Evolutionary conservation across 2,113 vertebrate genomes (phyloP).

Genomic region (Marmota monax): DNA sequence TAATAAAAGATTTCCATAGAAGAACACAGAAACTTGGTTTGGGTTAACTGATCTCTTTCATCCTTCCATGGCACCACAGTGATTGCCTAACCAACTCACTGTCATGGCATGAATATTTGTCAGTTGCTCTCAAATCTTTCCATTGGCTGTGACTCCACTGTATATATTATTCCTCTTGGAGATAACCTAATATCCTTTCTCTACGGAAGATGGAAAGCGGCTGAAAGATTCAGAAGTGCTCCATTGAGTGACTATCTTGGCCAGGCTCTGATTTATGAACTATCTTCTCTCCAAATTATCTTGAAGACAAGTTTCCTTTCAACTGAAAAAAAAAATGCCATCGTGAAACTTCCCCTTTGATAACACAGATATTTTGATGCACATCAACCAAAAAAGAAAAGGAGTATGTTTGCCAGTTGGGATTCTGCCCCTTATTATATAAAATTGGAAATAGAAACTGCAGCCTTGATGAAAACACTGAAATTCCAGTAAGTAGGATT

Average conservation of each 20-base stretch:
- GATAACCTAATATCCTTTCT: conserved; percentile 14
- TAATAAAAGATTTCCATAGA: neutral
- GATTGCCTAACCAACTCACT: conserved; percentile 37
- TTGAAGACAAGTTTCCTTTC: conserved; percentile 62
- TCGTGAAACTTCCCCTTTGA: conserved; percentile 56
- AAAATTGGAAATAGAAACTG: conserved; percentile 87
- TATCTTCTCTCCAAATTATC: conserved; percentile 51
- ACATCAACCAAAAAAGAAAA: conserved; percentile 72
- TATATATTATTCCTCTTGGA: neutral
- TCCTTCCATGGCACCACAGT: conserved; percentile 50
- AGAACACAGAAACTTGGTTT: conserved; percentile 60
- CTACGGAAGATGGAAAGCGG: neutral
- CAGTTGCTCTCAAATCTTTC: conserved; percentile 35
- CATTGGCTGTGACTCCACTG: neutral
- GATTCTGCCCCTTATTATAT: conserved; percentile 83
- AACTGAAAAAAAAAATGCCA: conserved; percentile 54
- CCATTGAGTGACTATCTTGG: conserved; percentile 5
- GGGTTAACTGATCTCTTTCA: conserved; percentile 59
- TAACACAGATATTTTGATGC: conserved; percentile 70
- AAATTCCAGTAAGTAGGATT: conserved; percentile 90
- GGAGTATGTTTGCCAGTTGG: conserved; percentile 72
- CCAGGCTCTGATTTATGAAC: neutral
- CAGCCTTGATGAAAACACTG: conserved; percentile 86
- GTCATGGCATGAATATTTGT: neutral
- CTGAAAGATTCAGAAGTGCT: neutral